Conservation (phyloP, 2,797 vertebrate genomes). For the Gila robusta region DNA sequence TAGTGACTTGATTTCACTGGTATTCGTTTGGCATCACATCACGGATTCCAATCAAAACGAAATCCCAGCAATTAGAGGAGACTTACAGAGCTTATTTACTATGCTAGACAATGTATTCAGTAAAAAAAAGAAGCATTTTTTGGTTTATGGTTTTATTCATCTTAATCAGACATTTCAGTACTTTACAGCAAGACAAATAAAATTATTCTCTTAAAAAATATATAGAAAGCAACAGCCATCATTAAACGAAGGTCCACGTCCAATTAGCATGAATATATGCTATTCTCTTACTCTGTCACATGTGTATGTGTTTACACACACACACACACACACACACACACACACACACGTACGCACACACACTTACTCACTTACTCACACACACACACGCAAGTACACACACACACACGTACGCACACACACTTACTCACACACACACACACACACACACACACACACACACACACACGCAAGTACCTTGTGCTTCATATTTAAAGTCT, state of each 20-base stretch:
- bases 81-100: neutral
- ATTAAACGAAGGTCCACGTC: neutral
- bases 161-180: neutral
- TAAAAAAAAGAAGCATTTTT: neutral
- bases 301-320: neutral
- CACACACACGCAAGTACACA: no score
- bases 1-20: neutral
- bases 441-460: no score
- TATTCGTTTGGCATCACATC: neutral
- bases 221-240: neutral
- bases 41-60: neutral
- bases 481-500: neutral
- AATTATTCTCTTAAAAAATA: neutral
- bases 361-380: no score
- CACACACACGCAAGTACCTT: no score
- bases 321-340: neutral
- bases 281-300: neutral
- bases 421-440: no score
- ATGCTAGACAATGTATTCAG: neutral
- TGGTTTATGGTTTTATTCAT: neutral
- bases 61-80: neutral
- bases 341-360: no score
- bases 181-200: neutral
- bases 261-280: neutral
- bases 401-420: no score